Conservation (phyloP, 2,888 invertebrate species). For the Leptopilina myrica region DNA sequence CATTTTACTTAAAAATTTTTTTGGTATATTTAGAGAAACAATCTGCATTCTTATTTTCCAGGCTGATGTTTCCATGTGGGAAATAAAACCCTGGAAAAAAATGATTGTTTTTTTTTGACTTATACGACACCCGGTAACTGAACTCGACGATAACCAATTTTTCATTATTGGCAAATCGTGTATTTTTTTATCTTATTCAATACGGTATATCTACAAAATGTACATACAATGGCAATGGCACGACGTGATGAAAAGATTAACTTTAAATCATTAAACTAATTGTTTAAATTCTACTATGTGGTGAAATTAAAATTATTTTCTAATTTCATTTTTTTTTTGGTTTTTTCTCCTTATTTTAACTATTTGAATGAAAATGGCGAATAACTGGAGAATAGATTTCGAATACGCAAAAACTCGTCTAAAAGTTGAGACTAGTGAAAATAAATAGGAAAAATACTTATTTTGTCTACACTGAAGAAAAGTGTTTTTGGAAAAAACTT, state of each 20-base stretch:
- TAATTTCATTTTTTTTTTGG: too few species aligned
- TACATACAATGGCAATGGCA: slow-evolving; percentile 61
- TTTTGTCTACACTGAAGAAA: slow-evolving; percentile 41
- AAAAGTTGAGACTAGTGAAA: too few species aligned
- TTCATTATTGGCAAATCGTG: slow-evolving; percentile 40
- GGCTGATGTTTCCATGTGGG: not conserved
- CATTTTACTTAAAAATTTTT: not conserved
- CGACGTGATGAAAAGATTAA: slow-evolving; percentile 44
- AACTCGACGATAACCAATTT: slow-evolving; percentile 40
- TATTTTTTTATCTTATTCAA: slow-evolving; percentile 45
- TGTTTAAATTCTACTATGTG: not conserved
- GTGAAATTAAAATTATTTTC: too few species aligned
- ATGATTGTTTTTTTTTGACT: not conserved
- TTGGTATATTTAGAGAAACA: not conserved
- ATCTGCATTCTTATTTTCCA: not conserved
- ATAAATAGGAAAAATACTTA: slow-evolving; percentile 4
- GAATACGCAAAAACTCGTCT: too few species aligned
- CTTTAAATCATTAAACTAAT: slow-evolving; percentile 17
- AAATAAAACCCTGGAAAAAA: not conserved
- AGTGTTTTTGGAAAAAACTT: too few species aligned
- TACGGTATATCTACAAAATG: slow-evolving; percentile 65
- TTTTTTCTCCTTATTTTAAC: too few species aligned
- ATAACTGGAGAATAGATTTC: too few species aligned
- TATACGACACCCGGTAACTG: slow-evolving; percentile 39
- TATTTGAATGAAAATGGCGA: too few species aligned